Evolutionary conservation across 2,113 vertebrate species (phyloP), one percentile per base, ranked within the genome.

Genomic region (Calonectris borealis): DNA sequence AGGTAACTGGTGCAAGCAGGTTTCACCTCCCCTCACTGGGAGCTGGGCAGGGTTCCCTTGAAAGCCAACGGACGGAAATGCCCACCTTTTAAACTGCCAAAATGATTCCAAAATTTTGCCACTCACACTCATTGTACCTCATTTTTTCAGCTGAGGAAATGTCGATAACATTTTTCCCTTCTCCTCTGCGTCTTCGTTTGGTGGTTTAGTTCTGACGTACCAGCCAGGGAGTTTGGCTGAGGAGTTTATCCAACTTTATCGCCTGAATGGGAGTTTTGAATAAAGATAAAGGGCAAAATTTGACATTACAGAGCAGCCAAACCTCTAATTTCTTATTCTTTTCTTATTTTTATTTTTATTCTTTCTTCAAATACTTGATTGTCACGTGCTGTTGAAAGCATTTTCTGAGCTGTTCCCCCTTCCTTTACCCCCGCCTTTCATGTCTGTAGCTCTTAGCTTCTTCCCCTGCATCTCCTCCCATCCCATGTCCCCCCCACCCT

Each of bases 51-150:
- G 42, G 10, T 44, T 62, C 27, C 61, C 40, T 57, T 51, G 13
- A 36, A 69, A 85, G 52, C 31, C 0, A 2, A 17, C 2, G 24
- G 40, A 25, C 44, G 61, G n/a, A 62, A 61, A 44, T 24, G 7
- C 8, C 29, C 20, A 22, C 21, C 4, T 25, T 52, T 65, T 15
- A 22, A 7, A 24, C 34, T 34, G 13, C 17, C 42, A 40, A 27
- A 40, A 51, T 32, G 1, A n/a, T 32, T 44, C 32, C 17, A 10
- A 55, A 27, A 8, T 61, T 22, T 46, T 51, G 12, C 31, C 42
- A 13, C 13, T 72, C 24, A 1, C 0, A 1, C 27, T 46, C 34
- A 4, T 11, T 29, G 11, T 26, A 26, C 16, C 31, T 52, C 2
- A 0, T 24, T 52, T 55, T 65, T 42, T 61, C 32, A 36, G n/a